phyloP scores from a whole-genome alignment of 2,113 vertebrate species.

The Vombatus ursinus region DNA sequence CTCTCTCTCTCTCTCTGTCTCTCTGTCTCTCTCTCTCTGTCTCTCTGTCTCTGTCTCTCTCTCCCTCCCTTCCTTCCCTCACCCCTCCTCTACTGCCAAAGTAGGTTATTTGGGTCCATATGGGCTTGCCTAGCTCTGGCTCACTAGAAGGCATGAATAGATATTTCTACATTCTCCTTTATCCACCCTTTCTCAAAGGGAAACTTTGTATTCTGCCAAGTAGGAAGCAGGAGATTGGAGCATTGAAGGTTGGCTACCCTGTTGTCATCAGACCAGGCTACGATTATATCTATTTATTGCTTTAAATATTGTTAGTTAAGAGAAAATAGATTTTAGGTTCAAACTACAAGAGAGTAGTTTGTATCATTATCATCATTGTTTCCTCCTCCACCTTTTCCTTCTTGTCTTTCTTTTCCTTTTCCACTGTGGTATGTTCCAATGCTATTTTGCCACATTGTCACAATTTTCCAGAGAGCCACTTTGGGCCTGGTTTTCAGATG shows the following conservation, averaged over 20 bases:
- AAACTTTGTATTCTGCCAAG: neutral
- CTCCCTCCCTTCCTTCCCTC: neutral
- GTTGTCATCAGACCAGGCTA: neutral
- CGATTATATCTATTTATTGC: neutral
- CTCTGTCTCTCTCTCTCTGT: neutral
- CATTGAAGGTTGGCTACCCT: neutral
- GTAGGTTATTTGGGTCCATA: neutral
- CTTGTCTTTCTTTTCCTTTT: neutral
- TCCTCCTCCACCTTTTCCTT: neutral
- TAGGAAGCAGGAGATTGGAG: neutral
- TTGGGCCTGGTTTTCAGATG: neutral
- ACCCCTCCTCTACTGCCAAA: neutral
- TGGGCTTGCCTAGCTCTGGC: too few relatives aligned
- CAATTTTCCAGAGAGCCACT: neutral
- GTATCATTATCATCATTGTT: neutral
- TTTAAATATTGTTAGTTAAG: neutral
- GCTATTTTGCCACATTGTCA: neutral
- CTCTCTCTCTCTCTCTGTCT: neutral
- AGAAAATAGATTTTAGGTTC: neutral
- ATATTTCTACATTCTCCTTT: neutral
- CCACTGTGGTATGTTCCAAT: neutral
- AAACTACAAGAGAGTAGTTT: neutral
- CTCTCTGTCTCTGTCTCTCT: neutral
- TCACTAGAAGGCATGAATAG: too few relatives aligned
- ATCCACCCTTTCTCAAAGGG: neutral